phyloP scores from a whole-genome alignment of 2,797 vertebrate genomes.

The Phyllotis vaccarum region DNA sequence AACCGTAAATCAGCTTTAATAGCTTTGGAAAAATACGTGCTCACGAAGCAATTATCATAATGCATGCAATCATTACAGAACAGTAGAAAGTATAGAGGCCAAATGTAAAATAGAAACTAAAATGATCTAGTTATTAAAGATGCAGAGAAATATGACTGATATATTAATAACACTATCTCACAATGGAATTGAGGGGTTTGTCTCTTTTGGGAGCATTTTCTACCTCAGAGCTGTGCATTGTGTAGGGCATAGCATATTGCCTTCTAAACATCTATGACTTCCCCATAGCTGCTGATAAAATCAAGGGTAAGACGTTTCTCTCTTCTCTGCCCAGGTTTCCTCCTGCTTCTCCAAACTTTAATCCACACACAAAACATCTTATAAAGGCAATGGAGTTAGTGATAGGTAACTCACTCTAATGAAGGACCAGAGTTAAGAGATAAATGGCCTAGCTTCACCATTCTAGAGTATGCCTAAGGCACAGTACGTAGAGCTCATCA shows the following conservation, averaged over 20 bases:
- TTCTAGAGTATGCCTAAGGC: neutral
- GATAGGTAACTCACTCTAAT: neutral
- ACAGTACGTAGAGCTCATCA: neutral
- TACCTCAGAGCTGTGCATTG: neutral
- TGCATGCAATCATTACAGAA: neutral
- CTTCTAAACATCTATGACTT: neutral
- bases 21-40: neutral
- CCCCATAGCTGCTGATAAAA: neutral
- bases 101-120: conserved; percentile 5
- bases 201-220: conserved; percentile 2
- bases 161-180: conserved; percentile 36
- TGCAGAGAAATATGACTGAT: conserved; percentile 13
- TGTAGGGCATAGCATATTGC: accelerated
- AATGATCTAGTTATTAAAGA: conserved; percentile 49
- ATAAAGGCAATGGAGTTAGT: neutral
- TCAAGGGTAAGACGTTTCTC: neutral
- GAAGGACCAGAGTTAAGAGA: neutral
- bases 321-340: conserved; percentile 27
- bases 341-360: conserved; percentile 16
- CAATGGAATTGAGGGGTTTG: neutral
- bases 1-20: conserved; percentile 46
- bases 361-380: neutral
- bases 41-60: conserved; percentile 22
- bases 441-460: neutral
- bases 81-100: neutral